Evolutionary conservation across 2,113 vertebrate species (phyloP).

Genomic region (Ciconia stormi): DNA sequence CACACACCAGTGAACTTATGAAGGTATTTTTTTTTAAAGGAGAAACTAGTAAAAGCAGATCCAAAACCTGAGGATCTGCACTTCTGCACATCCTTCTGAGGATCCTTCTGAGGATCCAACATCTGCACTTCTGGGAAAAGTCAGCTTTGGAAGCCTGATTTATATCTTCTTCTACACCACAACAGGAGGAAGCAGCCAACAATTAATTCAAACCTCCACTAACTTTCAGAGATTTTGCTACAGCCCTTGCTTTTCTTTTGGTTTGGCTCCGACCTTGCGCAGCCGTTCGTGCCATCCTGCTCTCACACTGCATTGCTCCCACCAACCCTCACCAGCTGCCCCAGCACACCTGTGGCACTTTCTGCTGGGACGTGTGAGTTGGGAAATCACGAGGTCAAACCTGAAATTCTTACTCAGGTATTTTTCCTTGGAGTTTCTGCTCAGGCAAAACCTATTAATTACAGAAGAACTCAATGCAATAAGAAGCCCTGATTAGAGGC

Average conservation of each 20-base stretch:
- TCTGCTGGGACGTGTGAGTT: rapidly evolving
- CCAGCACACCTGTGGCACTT: neutral
- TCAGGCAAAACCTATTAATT: neutral
- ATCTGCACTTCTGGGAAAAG: neutral
- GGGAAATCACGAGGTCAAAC: neutral
- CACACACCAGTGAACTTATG: neutral
- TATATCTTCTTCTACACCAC: neutral
- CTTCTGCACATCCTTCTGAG: too few relatives aligned
- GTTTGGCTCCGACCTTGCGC: neutral
- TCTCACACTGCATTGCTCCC: rapidly evolving
- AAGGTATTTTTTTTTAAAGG: neutral
- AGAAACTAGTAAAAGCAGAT: neutral
- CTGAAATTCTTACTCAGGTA: neutral
- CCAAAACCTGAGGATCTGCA: neutral
- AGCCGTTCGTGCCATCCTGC: rapidly evolving
- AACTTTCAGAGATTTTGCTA: neutral
- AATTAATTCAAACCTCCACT: neutral
- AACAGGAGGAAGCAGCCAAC: neutral
- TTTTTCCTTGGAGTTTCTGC: neutral
- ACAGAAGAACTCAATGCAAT: neutral
- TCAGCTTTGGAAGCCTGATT: neutral
- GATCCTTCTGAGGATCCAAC: too few relatives aligned
- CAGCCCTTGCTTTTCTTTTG: neutral
- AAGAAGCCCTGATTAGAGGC: neutral
- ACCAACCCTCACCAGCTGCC: neutral